phyloP scores from a whole-genome alignment of 64 coral and sea anemone genomes.

The Platygyra sinensis region DNA sequence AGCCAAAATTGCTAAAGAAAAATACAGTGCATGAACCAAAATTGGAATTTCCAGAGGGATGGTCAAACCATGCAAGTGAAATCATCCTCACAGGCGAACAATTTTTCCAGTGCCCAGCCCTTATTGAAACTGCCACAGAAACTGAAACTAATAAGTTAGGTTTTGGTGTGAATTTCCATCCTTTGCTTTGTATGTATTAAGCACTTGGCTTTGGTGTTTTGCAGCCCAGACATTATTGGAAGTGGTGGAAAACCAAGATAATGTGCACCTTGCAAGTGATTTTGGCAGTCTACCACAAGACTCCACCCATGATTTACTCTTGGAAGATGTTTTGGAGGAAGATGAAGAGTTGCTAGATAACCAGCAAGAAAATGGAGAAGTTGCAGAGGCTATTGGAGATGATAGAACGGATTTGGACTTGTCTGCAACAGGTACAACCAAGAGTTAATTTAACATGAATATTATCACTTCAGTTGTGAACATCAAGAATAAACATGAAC shows the following conservation, averaged over 20 bases:
- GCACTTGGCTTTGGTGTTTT: not conserved
- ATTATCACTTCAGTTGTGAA: not conserved
- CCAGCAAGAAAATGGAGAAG: conserved; percentile 5
- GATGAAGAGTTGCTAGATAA: not conserved
- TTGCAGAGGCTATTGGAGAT: conserved; percentile 13
- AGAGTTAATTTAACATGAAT: not conserved
- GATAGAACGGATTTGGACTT: not conserved
- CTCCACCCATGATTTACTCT: not conserved
- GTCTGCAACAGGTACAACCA: not conserved
- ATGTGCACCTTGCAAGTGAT: not conserved
- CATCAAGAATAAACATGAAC: too few species aligned
- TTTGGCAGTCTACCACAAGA: not conserved
- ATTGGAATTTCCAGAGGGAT: too few species aligned
- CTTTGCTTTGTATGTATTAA: too few species aligned
- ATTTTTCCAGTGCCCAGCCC: too few species aligned
- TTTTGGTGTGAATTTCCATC: too few species aligned
- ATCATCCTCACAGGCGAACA: too few species aligned
- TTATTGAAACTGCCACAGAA: too few species aligned
- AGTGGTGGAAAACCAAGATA: not conserved
- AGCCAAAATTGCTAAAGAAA: too few species aligned
- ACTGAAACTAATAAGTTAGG: too few species aligned
- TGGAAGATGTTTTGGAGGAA: conserved; percentile 6
- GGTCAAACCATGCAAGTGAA: not conserved
- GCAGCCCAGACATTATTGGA: conserved; percentile 19
- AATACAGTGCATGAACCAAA: too few species aligned